Percentiles rank a stretch among this genome's conserved stretches.
phyloP scores from a whole-genome alignment of 1,140 invertebrate genomes.

The Megalopta genalis region DNA sequence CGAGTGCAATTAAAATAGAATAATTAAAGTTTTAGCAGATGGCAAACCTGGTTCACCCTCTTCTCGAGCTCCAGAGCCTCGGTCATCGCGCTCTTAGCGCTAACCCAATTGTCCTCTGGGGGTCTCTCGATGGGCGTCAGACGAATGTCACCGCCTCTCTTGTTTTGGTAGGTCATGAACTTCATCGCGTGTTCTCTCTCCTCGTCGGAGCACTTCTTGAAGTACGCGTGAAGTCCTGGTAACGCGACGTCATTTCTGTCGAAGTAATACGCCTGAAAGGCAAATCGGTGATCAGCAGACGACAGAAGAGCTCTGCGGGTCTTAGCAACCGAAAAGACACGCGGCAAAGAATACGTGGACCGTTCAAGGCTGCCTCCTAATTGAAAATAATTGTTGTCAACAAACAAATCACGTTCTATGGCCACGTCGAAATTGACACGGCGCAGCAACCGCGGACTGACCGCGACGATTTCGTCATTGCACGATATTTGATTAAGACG shows the following conservation, averaged over 20 bases:
- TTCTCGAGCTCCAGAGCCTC: slow-evolving; percentile 89
- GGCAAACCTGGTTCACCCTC: slow-evolving; percentile 83
- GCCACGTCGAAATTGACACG: no score
- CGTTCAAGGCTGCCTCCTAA: background rate
- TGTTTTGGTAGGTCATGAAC: slow-evolving; percentile 90
- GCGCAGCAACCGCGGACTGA: no score
- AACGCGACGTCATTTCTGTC: slow-evolving; percentile 90
- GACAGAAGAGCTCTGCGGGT: background rate
- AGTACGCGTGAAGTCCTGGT: slow-evolving; percentile 86
- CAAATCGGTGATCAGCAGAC: background rate
- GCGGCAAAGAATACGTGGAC: no score
- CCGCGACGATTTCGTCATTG: no score
- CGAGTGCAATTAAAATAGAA: no score
- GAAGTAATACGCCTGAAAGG: slow-evolving; percentile 86
- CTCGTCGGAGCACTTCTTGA: slow-evolving; percentile 86
- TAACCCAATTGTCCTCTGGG: slow-evolving; percentile 83
- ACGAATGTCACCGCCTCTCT: slow-evolving; percentile 87
- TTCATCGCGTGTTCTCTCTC: slow-evolving; percentile 89
- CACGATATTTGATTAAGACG: no score
- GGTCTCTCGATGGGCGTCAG: slow-evolving; percentile 83
- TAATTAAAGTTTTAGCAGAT: no score
- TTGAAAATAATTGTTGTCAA: no score
- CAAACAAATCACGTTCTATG: no score
- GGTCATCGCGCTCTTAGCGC: slow-evolving; percentile 85
- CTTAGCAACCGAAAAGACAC: no score